phyloP scores from a whole-genome alignment of 2,113 vertebrate species.

The Oostethus manadensis region DNA sequence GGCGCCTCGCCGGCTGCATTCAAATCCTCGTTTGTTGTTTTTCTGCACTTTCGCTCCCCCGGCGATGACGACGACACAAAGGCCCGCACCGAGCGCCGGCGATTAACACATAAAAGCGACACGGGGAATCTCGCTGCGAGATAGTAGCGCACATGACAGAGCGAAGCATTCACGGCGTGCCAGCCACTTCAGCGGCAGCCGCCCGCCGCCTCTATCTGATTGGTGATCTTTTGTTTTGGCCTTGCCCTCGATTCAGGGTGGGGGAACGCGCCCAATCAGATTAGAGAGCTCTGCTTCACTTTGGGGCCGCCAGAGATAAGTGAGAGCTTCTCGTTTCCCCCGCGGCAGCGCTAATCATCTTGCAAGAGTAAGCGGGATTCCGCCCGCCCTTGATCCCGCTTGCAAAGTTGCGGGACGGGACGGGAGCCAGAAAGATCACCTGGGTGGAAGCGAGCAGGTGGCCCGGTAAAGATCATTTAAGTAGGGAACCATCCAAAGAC shows the following conservation, averaged over 20 bases:
- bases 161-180: constrained; percentile 62
- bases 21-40: constrained; percentile 15
- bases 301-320: constrained; percentile 44
- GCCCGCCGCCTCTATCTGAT: constrained; percentile 62
- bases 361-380: constrained; percentile 4
- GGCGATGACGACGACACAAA: constrained; percentile 62
- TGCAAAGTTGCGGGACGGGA: not conserved
- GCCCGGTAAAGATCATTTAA: too few species aligned
- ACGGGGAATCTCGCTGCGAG: constrained; percentile 64
- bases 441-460: not conserved
- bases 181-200: constrained; percentile 59
- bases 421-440: not conserved
- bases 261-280: constrained; percentile 62
- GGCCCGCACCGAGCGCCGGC: constrained; percentile 61
- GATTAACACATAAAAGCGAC: constrained; percentile 72
- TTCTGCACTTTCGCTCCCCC: constrained; percentile 52
- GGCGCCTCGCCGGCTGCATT: constrained; percentile 54
- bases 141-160: constrained; percentile 64
- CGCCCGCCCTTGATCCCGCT: not conserved
- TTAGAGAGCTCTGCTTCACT: constrained; percentile 53
- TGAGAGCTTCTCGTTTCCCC: constrained; percentile 32
- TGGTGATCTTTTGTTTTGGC: constrained; percentile 69
- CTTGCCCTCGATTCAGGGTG: constrained; percentile 51
- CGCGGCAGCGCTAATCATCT: constrained; percentile 18
- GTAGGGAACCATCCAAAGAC: too few species aligned